Base-by-base conservation (phyloP, 2,888 invertebrate species). In the Acheta domesticus region DNA sequence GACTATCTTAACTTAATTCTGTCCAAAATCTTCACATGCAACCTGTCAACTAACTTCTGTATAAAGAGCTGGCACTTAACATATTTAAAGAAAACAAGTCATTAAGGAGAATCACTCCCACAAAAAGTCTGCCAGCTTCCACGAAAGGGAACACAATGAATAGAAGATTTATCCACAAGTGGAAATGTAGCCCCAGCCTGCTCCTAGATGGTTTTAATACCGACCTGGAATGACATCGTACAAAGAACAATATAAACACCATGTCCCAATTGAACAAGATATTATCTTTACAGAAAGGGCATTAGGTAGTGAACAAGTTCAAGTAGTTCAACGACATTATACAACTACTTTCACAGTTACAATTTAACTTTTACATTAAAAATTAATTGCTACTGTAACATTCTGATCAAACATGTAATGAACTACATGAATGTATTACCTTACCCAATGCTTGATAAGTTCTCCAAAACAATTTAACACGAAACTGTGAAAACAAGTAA, bases 161-260 rank as follows among this genome's bases (percentile, higher is more conserved):
- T 62, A 62, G 62, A 62, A 62, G 62, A 62, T n/a, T 75, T 75
- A 80, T 74, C 77, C 75, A 62, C 76, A 74, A 62, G 50, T 78
- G 79, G 62, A 77, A 76, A 74, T 75, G 76, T 48, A 50, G 76
- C 77, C 80, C 75, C 79, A 49, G 48, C 76, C 74, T 62, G 62
- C 76, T 78, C 74, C 80, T 79, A 76, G 78, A 48, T 49, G 79
- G 62, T 62, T 78, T 78, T 82, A 87, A 87, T 87, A 87, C 85
- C 87, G 87, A 87, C 87, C 87, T 87, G 87, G 86, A 87, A 87
- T 87, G 85, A 85, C 80, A 79, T 75, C 75, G 78, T 75, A 80
- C 80, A 80, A 75, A 76, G 78, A 73, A 78, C 76, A 76, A 80
- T 80, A 77, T 48, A 75, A 76, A 36, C 49, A 76, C 49, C 74